Percentiles rank a stretch among this genome's conserved stretches.
Evolutionary conservation across 1,140 invertebrate genomes (phyloP).

Genomic region (Drosophila lini): DNA sequence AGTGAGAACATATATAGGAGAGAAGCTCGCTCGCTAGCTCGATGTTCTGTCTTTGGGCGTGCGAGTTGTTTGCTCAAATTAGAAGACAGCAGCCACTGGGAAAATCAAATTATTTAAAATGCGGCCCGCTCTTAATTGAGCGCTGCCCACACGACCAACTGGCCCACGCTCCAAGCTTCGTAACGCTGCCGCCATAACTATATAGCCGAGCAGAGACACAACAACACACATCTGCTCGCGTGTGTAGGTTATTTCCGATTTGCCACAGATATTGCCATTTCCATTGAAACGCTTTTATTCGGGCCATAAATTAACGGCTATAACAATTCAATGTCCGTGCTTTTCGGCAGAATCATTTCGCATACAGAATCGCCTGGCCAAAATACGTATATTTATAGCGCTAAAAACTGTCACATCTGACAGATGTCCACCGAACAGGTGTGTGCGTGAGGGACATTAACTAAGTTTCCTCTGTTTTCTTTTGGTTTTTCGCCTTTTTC

Average conservation of each 20-base stretch:
- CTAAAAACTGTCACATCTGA: slow-evolving; percentile 34
- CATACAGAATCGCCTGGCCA: slow-evolving; percentile 47
- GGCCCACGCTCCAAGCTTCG: slow-evolving; percentile 63
- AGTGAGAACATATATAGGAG: slow-evolving; percentile 19
- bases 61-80: slow-evolving; percentile 63
- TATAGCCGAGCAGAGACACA: neutral
- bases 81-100: slow-evolving; percentile 62
- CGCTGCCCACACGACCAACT: slow-evolving; percentile 64
- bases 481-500: neutral
- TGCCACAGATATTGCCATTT: slow-evolving; percentile 11
- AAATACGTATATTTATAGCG: slow-evolving; percentile 15
- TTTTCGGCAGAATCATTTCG: slow-evolving; percentile 50
- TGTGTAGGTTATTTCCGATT: slow-evolving; percentile 52
- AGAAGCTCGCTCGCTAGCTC: neutral
- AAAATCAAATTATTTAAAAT: slow-evolving; percentile 79
- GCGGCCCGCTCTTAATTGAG: slow-evolving; percentile 77
- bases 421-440: slow-evolving; percentile 38
- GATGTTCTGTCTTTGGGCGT: slow-evolving; percentile 42
- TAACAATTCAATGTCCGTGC: slow-evolving; percentile 54
- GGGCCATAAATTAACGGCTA: slow-evolving; percentile 62
- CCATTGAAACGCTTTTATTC: slow-evolving; percentile 40
- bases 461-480: slow-evolving; percentile 8
- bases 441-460: slow-evolving; percentile 34
- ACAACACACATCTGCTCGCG: slow-evolving; percentile 13
- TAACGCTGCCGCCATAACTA: slow-evolving; percentile 28